Evolutionary conservation across 2,797 vertebrate species (phyloP), one percentile per base, ranked within the genome.

Genomic region (Dendrocincla fuliginosa): DNA sequence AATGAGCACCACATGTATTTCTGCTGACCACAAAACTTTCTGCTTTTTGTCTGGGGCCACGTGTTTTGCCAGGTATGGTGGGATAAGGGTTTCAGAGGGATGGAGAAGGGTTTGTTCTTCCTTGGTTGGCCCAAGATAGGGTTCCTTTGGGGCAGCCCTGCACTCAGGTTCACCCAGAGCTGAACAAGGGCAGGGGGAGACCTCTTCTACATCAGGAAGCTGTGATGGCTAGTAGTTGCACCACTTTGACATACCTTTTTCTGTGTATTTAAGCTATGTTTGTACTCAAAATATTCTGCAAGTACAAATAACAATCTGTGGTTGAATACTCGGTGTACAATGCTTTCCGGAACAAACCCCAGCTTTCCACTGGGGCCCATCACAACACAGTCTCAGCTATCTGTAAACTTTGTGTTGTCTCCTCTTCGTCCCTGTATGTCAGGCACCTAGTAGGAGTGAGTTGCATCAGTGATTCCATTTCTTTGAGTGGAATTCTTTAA

Each of bases 401-500:
- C 30, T 83, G 76, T 13, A 50, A 74, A n/a, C 27, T 61, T 33
- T 5, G 39, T 16, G 13, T 6, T 80, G 32, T 59, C 42, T 93
- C 27, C 47, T 32, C 17, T 20, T 84, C 88, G 74, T 33, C 8
- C 12, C 15, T 33, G 11, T n/a, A 15, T 41, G 12, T 49, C 61
- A 93, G 60, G 71, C 33, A 78, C 25, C 47, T 15, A 1, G 20
- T 1, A 1, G 23, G 1, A 70, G 44, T 23, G 50, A 69, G 37
- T 68, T 89, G 70, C 20, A 44, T 20, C 61, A 53, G n/a, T 1
- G 2, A 47, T 77, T 89, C 83, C 16, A 49, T 17, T 2, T 32
- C 64, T 90, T 71, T 42, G 41, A 94, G 30, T 23, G 76, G 69
- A 82, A 73, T 15, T 73, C 57, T 89, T 89, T 73, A 74, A 64